These are phyloP conservation scores for Cinclus cinclus DNA, from an alignment of 2,113 vertebrate genomes.

Conservation along the genomic window DNA sequence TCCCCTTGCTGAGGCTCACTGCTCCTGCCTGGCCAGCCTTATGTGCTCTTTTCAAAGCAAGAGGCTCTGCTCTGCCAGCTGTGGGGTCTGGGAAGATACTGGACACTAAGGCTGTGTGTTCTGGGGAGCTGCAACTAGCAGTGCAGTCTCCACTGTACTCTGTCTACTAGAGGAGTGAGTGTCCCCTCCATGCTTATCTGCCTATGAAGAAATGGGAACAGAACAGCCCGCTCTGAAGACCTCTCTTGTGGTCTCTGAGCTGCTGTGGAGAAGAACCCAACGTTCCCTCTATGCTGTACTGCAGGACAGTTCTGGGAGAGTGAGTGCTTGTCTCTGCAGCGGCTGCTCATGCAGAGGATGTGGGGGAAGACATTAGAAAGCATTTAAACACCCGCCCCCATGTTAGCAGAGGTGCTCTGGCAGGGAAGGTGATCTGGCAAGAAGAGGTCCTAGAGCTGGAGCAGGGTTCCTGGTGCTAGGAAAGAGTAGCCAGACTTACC, in stretches of 20 bases:
- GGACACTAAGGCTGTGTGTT: not conserved
- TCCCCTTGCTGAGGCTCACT: not conserved
- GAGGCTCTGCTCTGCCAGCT: not conserved
- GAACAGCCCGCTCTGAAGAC: not conserved
- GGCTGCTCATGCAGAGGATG: not conserved
- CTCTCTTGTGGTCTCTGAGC: not conserved
- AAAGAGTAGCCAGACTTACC: not conserved
- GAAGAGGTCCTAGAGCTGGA: not conserved
- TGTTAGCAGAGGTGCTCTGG: not conserved
- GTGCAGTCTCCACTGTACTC: not conserved
- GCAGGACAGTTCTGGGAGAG: not conserved
- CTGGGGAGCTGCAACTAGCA: not conserved
- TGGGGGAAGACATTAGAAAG: not conserved
- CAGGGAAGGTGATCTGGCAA: not conserved
- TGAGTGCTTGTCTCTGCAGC: not conserved
- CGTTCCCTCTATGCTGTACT: not conserved
- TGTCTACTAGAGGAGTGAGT: not conserved
- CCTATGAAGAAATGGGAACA: not conserved
- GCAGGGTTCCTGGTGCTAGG: not conserved
- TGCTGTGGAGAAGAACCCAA: not conserved
- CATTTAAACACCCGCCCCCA: not conserved
- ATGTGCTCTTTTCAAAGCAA: not conserved
- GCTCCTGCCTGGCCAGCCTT: not conserved
- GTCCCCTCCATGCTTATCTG: not conserved
- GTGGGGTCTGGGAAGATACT: not conserved